Evolutionary conservation across 2,888 invertebrate genomes (phyloP), one percentile per base, ranked within the genome.

Genomic region (Chalcosyrphus nemorum): DNA sequence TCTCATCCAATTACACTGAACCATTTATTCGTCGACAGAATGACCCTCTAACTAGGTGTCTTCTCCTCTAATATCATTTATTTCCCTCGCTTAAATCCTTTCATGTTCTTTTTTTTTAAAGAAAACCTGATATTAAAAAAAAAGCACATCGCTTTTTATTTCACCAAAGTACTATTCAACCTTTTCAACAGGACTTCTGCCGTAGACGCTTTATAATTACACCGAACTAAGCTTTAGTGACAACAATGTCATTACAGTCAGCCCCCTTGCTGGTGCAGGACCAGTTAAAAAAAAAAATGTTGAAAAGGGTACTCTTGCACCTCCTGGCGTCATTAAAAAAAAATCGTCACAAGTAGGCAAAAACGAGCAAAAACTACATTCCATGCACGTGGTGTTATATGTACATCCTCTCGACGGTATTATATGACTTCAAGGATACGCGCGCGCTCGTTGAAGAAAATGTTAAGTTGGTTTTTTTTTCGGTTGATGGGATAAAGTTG

Each of bases 121-220:
- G 68, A 59, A 45, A 43, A 45, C 45, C 32, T n/a, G n/a, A n/a
- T n/a, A n/a, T n/a, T n/a, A n/a, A n/a, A n/a, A 15, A 52, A 82
- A 77, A 82, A 71, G 52, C 38, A 43, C 76, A 77, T 56, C 63
- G 56, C 41, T n/a, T 38, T 43, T 81, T 61, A 56, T 77, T 77
- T 81, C 35, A 59, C 19, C 56, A 57, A n/a, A 65, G 43, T 66
- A 29, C 61, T 56, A 52, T 52, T 57, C 71, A 81, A 17, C 50
- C 63, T 41, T 63, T 75, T 71, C 57, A 77, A n/a, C n/a, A n/a
- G n/a, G 29, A 43, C 45, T 54, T 66, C 29, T 45, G 47, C 15
- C 35, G 15, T 38, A 75, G 75, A 63, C 71, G 13, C 35, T 77
- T n/a, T 77, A 66, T 77, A 82, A 82, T 77, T 72, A 77, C 63